phyloP scores from a whole-genome alignment of 1,140 invertebrate genomes.

The Pseudomyrmex cubaensis region DNA sequence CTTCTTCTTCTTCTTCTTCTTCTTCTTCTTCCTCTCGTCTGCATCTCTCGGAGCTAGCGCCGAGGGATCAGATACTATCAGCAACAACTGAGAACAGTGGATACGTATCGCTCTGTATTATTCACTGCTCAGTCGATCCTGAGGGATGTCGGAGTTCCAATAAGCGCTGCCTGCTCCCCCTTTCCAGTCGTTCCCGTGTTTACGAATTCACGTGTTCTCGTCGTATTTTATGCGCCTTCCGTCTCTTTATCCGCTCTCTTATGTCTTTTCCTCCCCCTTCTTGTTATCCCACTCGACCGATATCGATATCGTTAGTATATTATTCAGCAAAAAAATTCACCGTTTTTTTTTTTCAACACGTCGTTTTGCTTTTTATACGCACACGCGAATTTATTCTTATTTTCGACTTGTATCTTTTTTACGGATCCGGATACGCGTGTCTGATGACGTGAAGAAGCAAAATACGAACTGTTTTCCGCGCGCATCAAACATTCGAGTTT shows the following conservation, averaged over 20 bases:
- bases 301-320: not conserved
- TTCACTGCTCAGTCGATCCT: slow-evolving; percentile 58
- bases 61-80: slow-evolving; percentile 52
- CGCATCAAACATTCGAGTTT: slow-evolving; percentile 8
- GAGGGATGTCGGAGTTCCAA: slow-evolving; percentile 45
- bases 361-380: not conserved
- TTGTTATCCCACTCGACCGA: not conserved
- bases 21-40: slow-evolving; percentile 8
- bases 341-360: not conserved
- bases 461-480: not conserved
- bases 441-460: not conserved
- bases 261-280: not conserved
- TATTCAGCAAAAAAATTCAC: slow-evolving; percentile 29
- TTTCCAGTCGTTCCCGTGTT: slow-evolving; percentile 5
- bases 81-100: slow-evolving; percentile 36
- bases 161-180: slow-evolving; percentile 53
- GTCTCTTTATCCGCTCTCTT: slow-evolving; percentile 3
- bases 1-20: not conserved
- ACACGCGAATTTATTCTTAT: not conserved
- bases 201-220: slow-evolving; percentile 28
- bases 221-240: not conserved
- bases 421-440: not conserved
- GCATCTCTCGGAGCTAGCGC: not conserved
- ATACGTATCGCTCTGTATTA: slow-evolving; percentile 65
- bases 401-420: slow-evolving; percentile 2